Evolutionary conservation across 1,140 invertebrate species (phyloP).

Genomic region (Sycophila sp.): DNA sequence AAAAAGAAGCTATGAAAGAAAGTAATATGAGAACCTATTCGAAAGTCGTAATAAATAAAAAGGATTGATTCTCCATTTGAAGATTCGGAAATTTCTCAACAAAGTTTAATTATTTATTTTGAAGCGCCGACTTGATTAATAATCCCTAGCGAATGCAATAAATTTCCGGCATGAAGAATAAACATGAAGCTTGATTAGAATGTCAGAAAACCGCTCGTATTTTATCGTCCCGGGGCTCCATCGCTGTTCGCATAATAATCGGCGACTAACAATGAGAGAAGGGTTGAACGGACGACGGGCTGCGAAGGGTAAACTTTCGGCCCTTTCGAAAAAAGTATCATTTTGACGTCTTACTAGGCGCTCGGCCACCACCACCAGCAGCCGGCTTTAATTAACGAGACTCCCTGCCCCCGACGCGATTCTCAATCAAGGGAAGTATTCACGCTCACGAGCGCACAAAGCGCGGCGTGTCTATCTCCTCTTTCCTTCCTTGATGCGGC

Average conservation of each 20-base stretch:
- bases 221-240: constrained; percentile 39
- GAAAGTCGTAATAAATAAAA: too few species aligned
- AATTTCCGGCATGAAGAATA: constrained; percentile 35
- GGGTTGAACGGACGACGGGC: constrained; percentile 3
- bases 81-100: not conserved
- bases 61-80: not conserved
- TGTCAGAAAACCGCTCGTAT: constrained; percentile 39
- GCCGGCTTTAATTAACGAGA: constrained; percentile 37
- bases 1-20: not conserved
- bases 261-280: constrained; percentile 34
- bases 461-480: constrained; percentile 25
- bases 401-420: constrained; percentile 9
- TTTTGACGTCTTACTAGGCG: constrained; percentile 35
- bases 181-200: constrained; percentile 44
- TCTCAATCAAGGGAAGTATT: constrained; percentile 32
- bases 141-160: not conserved
- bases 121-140: too few species aligned
- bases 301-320: constrained; percentile 13
- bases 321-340: constrained; percentile 13
- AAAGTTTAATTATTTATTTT: too few species aligned
- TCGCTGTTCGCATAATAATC: constrained; percentile 41
- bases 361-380: not conserved
- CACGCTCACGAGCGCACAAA: constrained; percentile 18
- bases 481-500: not conserved
- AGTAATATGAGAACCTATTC: not conserved